Percentiles rank a stretch among this genome's conserved stretches.
Evolutionary conservation across 2,797 vertebrate species (phyloP).

Genomic region (Vireo griseus): DNA sequence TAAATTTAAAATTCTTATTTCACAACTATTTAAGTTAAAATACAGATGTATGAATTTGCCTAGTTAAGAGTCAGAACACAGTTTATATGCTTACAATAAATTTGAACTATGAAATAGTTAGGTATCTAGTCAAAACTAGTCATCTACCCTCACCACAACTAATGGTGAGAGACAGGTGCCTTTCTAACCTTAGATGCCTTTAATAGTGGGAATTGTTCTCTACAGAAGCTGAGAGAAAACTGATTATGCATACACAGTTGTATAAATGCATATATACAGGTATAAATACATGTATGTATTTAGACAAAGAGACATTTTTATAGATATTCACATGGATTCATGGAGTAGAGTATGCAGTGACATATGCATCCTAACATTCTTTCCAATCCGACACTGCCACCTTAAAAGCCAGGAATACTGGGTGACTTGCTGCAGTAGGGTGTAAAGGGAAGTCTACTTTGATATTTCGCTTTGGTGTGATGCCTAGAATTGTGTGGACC

Average conservation of each 20-base stretch:
- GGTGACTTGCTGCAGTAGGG: conserved; percentile 7
- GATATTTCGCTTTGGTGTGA: conserved; percentile 57
- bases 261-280: background rate
- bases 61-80: background rate
- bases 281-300: background rate
- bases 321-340: background rate
- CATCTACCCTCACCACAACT: background rate
- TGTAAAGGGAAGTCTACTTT: conserved; percentile 59
- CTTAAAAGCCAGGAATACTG: conserved; percentile 32
- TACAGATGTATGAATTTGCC: background rate
- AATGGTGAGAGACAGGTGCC: background rate
- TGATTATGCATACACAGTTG: background rate
- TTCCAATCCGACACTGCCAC: background rate
- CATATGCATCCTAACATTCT: background rate
- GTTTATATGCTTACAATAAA: background rate
- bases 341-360: background rate
- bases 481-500: conserved; percentile 42
- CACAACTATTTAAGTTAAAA: background rate
- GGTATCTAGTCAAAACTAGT: background rate
- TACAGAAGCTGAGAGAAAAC: background rate
- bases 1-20: background rate
- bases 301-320: background rate
- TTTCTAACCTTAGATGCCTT: background rate
- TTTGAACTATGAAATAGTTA: background rate
- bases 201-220: background rate